Conservation (phyloP, 2,113 vertebrate genomes). For the Orthonyx spaldingii region DNA sequence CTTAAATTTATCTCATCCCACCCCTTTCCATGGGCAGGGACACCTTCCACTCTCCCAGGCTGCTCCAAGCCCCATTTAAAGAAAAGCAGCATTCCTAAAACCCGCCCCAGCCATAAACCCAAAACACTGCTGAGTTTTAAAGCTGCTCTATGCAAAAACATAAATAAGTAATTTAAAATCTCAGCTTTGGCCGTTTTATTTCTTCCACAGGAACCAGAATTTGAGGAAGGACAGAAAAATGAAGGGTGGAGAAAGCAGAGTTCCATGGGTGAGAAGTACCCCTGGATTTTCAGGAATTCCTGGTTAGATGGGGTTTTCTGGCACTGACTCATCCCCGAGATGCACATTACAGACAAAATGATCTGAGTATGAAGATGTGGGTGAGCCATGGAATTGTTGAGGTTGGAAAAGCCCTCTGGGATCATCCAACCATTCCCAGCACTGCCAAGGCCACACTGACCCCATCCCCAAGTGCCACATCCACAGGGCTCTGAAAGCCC, state of each 20-base stretch:
- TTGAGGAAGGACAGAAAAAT: not conserved
- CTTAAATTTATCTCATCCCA: no score
- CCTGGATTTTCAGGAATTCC: not conserved
- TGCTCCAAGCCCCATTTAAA: not conserved
- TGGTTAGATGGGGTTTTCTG: not conserved
- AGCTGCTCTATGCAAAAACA: not conserved
- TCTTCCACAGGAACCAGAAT: not conserved
- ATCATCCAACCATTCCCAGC: no score
- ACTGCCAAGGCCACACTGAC: no score
- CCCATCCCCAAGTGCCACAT: not conserved
- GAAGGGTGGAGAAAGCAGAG: not conserved
- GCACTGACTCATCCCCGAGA: not conserved
- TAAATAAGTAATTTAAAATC: accelerated
- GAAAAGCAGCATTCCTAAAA: not conserved
- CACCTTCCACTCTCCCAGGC: not conserved
- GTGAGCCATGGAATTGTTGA: not conserved
- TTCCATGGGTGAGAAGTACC: accelerated
- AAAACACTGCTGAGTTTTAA: not conserved
- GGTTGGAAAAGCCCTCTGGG: not conserved
- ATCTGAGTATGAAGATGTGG: not conserved
- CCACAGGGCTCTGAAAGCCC: no score
- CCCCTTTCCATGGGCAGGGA: not conserved
- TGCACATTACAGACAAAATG: not conserved
- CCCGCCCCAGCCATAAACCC: not conserved
- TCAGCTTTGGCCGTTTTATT: not conserved